A percentile compares a stretch with the other conserved stretches of the same genome.
Conservation (phyloP, 2,888 invertebrate species). For the Chelonus formosanus region DNA sequence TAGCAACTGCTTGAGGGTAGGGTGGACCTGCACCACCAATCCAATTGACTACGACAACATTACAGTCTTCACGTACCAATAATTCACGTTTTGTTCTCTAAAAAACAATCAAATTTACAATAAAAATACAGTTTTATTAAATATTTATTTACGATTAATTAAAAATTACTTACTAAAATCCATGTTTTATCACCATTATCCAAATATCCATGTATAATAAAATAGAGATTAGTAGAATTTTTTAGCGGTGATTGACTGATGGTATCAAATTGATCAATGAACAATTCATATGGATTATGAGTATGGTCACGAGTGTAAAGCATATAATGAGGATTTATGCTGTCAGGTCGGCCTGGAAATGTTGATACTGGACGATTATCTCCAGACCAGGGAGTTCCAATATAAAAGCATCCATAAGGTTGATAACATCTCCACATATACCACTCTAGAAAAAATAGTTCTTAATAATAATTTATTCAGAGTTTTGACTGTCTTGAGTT, state of each 20-base stretch:
- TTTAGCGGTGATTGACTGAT: slow-evolving; percentile 72
- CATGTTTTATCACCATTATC: slow-evolving; percentile 84
- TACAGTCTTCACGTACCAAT: slow-evolving; percentile 75
- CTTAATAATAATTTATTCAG: no score
- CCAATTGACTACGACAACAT: slow-evolving; percentile 87
- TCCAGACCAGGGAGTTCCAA: slow-evolving; percentile 80
- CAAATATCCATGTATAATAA: slow-evolving; percentile 87
- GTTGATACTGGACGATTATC: slow-evolving; percentile 81
- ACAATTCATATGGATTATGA: slow-evolving; percentile 70
- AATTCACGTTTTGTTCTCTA: slow-evolving; percentile 77
- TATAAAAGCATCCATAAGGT: slow-evolving; percentile 82
- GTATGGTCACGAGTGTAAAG: slow-evolving; percentile 69
- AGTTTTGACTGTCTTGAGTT: no score
- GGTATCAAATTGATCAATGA: slow-evolving; percentile 74
- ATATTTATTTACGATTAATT: no score
- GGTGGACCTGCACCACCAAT: slow-evolving; percentile 85
- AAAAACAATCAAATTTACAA: background rate
- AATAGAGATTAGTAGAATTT: slow-evolving; percentile 72
- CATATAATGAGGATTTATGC: slow-evolving; percentile 71
- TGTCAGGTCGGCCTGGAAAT: slow-evolving; percentile 78
- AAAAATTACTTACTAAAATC: slow-evolving; percentile 69
- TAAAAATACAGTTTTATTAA: no score
- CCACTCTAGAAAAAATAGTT: slow-evolving; percentile 53
- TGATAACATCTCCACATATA: slow-evolving; percentile 75
- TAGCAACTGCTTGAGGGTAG: slow-evolving; percentile 92